Evolutionary conservation across 37 sponge, comb jelly and placozoan genomes (phyloP).

Genomic region (Halisarca cf. caerulea): DNA sequence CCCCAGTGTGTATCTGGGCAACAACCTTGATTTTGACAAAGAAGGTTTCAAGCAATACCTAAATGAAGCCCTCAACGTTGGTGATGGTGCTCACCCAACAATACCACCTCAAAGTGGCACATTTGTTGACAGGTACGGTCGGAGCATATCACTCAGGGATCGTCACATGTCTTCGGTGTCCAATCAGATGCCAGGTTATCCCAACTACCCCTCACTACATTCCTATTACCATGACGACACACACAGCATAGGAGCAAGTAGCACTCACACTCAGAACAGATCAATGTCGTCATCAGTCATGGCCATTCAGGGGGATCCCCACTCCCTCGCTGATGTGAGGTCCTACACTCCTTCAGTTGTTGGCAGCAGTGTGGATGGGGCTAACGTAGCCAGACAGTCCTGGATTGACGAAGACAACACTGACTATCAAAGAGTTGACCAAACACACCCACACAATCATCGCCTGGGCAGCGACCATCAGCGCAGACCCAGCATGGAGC

Average conservation of each 20-base stretch:
- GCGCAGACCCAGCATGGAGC: background rate
- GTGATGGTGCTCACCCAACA: background rate
- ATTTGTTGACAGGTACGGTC: background rate
- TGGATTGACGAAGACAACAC: background rate
- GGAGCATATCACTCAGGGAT: too few relatives aligned
- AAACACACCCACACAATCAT: too few relatives aligned
- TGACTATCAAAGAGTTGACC: background rate
- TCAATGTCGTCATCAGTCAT: background rate
- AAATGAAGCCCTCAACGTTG: background rate
- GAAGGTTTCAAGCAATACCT: conserved; percentile 1
- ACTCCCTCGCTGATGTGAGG: too few relatives aligned
- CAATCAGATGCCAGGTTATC: background rate
- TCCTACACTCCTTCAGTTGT: background rate
- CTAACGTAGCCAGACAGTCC: background rate
- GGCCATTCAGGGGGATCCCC: conserved; percentile 1
- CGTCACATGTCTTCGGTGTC: background rate
- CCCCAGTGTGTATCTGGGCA: background rate
- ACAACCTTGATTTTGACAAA: background rate
- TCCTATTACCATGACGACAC: background rate
- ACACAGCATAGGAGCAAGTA: background rate
- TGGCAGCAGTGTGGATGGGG: background rate
- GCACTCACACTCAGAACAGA: background rate
- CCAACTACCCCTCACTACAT: background rate
- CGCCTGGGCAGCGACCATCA: background rate
- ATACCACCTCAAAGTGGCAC: too few relatives aligned